Base-by-base conservation (phyloP, 2,888 invertebrate species). In the Pimpla rufipes region DNA sequence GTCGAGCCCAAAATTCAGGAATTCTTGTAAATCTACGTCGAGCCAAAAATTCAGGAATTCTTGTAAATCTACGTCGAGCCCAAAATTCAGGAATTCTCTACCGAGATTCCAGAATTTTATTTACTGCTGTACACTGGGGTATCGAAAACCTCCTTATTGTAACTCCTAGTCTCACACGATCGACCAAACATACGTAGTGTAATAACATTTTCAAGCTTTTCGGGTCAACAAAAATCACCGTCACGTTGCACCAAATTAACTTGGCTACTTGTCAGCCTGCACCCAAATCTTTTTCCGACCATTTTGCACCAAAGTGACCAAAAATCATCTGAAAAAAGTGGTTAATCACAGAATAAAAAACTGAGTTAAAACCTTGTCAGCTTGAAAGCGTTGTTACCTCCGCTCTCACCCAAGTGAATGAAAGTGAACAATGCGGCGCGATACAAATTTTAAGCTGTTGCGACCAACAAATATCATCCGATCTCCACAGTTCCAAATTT, bases 141-240 rank as follows among this genome's bases (percentile, higher is more conserved):
- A 29, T 57, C 11, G 11, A 29, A 2, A 2, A 29, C 29, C 3
- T 23, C 23, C 23, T 55, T 29, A n/a, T 57, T 1, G 5, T 11
- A 13, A 11, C 13, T 57, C 23, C 29, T n/a, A 57, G 57, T 57
- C n/a, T 11, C 29, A 29, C 29, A n/a, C 21, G n/a, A n/a, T 16
- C 10, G 37, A 62, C 29, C 5, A 3, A n/a, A 8, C 16, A 37
- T 2, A 35, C 16, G 16, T 10, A 18, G 8, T 16, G 10, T n/a
- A 59, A 37, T 18, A 62, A 18, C 40, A 62, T 37, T 62, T 62
- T 62, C 13, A 37, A 62, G 37, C 62, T 62, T n/a, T 1, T 35
- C 35, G 57, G 13, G 16, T 59, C n/a, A 35, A 59, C 29, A 35
- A 57, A 57, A 23, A 4, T 5, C 13, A 55, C 11, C 13, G 4